Conservation (phyloP, 1,140 invertebrate genomes). For the Caerostris extrusa region DNA sequence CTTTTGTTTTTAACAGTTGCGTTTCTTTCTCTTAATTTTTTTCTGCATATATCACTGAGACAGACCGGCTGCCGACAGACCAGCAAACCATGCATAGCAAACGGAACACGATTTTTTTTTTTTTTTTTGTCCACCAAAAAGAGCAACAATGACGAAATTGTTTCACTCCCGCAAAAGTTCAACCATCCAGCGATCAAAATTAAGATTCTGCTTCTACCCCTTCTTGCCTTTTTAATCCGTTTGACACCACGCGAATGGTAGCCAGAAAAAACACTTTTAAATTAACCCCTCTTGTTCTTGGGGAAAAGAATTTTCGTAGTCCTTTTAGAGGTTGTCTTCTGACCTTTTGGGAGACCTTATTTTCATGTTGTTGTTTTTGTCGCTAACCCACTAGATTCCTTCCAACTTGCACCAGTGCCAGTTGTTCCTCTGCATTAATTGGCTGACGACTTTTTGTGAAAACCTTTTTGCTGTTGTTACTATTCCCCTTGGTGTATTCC, state of each 20-base stretch:
- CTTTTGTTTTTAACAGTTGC: background rate
- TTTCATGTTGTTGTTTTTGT: conserved; percentile 29
- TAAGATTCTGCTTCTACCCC: background rate
- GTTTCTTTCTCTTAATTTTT: background rate
- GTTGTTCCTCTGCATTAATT: conserved; percentile 66
- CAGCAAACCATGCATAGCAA: background rate
- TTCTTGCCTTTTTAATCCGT: background rate
- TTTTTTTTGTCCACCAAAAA: background rate
- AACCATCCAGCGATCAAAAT: conserved; percentile 8
- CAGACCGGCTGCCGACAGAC: background rate
- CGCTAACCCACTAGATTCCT: background rate
- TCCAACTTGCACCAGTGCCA: background rate
- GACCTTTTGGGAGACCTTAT: conserved; percentile 6
- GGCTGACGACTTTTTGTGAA: background rate
- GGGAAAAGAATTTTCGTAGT: background rate
- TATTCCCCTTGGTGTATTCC: too few species aligned
- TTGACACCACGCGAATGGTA: conserved; percentile 24
- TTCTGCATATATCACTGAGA: background rate
- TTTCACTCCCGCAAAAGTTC: background rate
- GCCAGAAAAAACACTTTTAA: background rate
- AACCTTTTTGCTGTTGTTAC: too few species aligned
- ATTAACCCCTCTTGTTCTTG: conserved; percentile 44
- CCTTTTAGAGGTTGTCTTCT: conserved; percentile 21
- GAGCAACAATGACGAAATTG: conserved; percentile 3
- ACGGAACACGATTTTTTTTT: background rate